Evolutionary conservation across 2,888 invertebrate genomes (phyloP).

Genomic region (Tenodera sinensis): DNA sequence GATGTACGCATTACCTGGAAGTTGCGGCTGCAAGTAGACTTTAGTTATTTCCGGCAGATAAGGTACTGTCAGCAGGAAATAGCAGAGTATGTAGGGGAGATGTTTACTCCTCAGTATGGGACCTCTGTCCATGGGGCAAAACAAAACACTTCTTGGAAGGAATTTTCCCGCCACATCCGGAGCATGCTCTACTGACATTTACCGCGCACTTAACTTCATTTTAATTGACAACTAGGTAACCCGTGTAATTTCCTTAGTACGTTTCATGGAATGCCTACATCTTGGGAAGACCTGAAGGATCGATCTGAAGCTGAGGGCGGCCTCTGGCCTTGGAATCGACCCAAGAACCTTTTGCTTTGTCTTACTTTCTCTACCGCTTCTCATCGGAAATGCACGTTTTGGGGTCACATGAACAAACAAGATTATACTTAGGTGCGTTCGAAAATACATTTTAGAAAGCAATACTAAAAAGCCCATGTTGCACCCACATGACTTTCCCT

Average conservation of each 20-base stretch:
- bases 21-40: background rate
- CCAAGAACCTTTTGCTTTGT: no score
- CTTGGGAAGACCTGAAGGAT: no score
- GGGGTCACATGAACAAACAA: no score
- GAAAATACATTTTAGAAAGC: no score
- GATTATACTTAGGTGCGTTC: no score
- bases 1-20: background rate
- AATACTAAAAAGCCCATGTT: no score
- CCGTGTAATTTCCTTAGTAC: background rate
- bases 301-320: no score
- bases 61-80: background rate
- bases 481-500: no score
- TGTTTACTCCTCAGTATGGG: background rate
- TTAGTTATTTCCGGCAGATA: background rate
- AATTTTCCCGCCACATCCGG: background rate
- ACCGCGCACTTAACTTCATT: background rate
- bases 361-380: no score
- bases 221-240: background rate
- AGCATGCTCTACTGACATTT: background rate
- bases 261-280: background rate
- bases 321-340: no score
- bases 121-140: background rate
- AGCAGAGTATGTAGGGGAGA: background rate
- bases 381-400: no score
- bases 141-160: background rate